These are phyloP conservation scores for Drosophila formosana DNA, from an alignment of 2,888 invertebrate species.

Conservation along the genomic window DNA sequence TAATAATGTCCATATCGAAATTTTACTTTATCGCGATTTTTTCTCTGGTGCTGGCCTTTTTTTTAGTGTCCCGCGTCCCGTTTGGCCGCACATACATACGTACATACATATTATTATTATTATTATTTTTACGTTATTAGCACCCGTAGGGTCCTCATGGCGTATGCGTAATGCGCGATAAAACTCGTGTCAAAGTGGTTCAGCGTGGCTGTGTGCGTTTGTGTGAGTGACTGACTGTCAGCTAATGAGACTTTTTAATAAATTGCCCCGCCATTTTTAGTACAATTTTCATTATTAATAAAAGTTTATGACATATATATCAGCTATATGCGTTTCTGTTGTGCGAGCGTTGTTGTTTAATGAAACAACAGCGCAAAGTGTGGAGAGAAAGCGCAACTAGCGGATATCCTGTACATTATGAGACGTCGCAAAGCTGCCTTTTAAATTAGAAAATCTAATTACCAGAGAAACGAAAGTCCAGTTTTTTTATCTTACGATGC, in stretches of 20 bases:
- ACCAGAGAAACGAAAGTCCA: background rate
- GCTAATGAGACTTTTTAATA: slow-evolving; percentile 81
- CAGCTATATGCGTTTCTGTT: slow-evolving; percentile 46
- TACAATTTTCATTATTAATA: slow-evolving; percentile 81
- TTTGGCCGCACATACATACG: slow-evolving; percentile 29
- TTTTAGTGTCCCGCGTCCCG: slow-evolving; percentile 40
- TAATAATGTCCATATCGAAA: slow-evolving; percentile 78
- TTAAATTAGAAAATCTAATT: background rate
- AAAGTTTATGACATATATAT: slow-evolving; percentile 77
- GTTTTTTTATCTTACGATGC: background rate
- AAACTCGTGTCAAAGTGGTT: slow-evolving; percentile 40
- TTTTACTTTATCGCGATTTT: slow-evolving; percentile 78
- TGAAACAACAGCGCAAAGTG: slow-evolving; percentile 38
- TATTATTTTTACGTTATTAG: slow-evolving; percentile 78
- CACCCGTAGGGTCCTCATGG: slow-evolving; percentile 71
- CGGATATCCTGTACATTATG: slow-evolving; percentile 26
- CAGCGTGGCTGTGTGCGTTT: slow-evolving; percentile 22
- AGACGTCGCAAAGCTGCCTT: background rate
- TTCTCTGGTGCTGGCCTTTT: slow-evolving; percentile 33
- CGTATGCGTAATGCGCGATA: slow-evolving; percentile 79
- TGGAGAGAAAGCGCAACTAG: background rate
- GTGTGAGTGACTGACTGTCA: slow-evolving; percentile 45
- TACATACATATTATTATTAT: slow-evolving; percentile 42
- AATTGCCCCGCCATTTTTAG: slow-evolving; percentile 77
- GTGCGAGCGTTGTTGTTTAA: slow-evolving; percentile 47